A percentile compares a stretch with the other conserved stretches of the same genome.
Evolutionary conservation across 37 sponge, comb jelly and placozoan genomes (phyloP).

Genomic region (Petrosia ficiformis): DNA sequence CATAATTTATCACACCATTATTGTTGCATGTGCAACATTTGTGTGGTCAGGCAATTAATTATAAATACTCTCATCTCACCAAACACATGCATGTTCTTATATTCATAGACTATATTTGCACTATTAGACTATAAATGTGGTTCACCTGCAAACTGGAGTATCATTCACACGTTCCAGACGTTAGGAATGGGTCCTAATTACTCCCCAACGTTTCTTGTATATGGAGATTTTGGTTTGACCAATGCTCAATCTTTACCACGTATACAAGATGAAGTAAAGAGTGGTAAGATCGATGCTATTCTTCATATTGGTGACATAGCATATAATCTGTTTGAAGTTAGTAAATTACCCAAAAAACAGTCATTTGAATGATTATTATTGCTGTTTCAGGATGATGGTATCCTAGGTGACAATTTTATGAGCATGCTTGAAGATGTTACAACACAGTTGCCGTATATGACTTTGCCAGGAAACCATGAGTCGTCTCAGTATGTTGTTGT

Average conservation of each 20-base stretch:
- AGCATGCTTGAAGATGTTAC: slow-evolving; percentile 27
- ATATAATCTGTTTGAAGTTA: slow-evolving; percentile 20
- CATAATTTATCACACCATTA: too few species aligned
- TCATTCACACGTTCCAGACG: slow-evolving; percentile 7
- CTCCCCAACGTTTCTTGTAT: slow-evolving; percentile 16
- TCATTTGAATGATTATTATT: too few species aligned
- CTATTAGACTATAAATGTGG: slow-evolving; percentile 24
- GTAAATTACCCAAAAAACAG: not conserved
- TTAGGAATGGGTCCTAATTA: not conserved
- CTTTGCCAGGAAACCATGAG: slow-evolving; percentile 51
- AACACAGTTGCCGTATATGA: slow-evolving; percentile 55
- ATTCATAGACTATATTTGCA: not conserved
- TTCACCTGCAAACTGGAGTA: slow-evolving; percentile 25
- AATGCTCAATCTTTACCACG: slow-evolving; percentile 25
- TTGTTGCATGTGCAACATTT: too few species aligned
- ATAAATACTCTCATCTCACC: too few species aligned
- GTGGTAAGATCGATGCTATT: slow-evolving; percentile 16
- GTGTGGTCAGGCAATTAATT: too few species aligned
- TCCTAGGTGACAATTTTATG: slow-evolving; percentile 55
- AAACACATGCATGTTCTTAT: too few species aligned
- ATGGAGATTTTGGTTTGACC: slow-evolving; percentile 21
- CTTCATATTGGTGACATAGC: slow-evolving; percentile 27
- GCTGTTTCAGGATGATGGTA: slow-evolving; percentile 17
- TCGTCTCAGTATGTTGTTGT: slow-evolving; percentile 9
- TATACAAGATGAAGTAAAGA: slow-evolving; percentile 1